Base-by-base conservation (phyloP, 2,113 vertebrate genomes). In the Dolichallabes microphthalmus region DNA sequence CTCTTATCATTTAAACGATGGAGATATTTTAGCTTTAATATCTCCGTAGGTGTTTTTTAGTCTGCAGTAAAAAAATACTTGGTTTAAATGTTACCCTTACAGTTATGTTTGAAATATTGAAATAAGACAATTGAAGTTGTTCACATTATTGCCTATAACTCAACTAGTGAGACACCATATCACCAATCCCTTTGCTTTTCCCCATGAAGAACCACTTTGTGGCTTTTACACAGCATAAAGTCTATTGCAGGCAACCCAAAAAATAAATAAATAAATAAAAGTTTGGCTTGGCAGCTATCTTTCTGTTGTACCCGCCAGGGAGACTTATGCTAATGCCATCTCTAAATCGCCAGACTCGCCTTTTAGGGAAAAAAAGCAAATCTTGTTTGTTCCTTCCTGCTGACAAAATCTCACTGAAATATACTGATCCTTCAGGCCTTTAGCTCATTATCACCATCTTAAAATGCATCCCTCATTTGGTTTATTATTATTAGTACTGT, bases 271-370 rank as follows among this genome's bases (percentile, higher is more conserved):
- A n/a, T n/a, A n/a, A 83, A 66, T 53, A 13, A 55, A 89, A 90
- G 85, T 90, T 89, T 89, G 82, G 81, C 88, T 89, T 88, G 86
- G 84, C 66, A 87, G 87, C 58, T 85, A 82, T 85, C 82, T 85
- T 86, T 85, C 86, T 30, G 68, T 71, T 66, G 63, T 69, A 75
- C 85, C 86, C 32, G 73, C 30, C 79, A 86, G 88, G 89, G 73
- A 75, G 82, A 89, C 88, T 90, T 90, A 89, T 88, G 88, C 84
- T 89, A 90, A 91, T 91, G 64, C 80, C 69, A 80, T 89, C 85
- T 82, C 71, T 84, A 86, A 85, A 87, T 89, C 84, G 35, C 82
- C 82, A 88, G 86, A 64, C 80, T 88, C 63, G 87, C 82, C 80
- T 86, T 78, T 86, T 85, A 83, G 76, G 69, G 63, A 20, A 57